phyloP scores from a whole-genome alignment of 2,888 invertebrate genomes.

The Ectemnius continuus region DNA sequence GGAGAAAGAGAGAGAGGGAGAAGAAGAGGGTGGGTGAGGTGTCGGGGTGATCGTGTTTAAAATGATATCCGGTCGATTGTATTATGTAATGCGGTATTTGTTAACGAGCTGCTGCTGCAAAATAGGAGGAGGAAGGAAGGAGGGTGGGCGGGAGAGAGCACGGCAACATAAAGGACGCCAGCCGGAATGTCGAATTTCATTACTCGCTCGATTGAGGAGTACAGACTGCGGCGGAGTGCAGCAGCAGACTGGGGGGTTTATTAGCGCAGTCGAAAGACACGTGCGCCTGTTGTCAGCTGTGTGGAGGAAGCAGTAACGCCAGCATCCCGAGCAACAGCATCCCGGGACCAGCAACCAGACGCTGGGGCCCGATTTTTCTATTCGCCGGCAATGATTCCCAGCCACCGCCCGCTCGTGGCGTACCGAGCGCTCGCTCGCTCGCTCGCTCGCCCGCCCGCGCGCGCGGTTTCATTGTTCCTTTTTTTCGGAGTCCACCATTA shows the following conservation, averaged over 20 bases:
- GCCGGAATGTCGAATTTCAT: conserved; percentile 14
- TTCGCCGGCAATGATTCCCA: conserved; percentile 43
- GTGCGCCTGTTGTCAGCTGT: background rate
- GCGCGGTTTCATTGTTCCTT: conserved; percentile 36
- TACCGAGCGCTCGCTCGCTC: background rate
- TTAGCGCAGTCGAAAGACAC: conserved; percentile 12
- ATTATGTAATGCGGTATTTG: conserved; percentile 20
- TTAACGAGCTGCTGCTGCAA: conserved; percentile 37
- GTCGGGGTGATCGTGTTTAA: conserved; percentile 1
- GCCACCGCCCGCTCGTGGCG: background rate
- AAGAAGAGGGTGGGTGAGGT: too few species aligned
- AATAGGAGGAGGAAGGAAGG: too few species aligned
- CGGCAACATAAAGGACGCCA: conserved; percentile 25
- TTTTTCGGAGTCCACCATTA: conserved; percentile 44
- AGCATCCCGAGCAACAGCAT: too few species aligned
- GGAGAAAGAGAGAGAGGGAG: too few species aligned
- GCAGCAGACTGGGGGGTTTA: conserved; percentile 2
- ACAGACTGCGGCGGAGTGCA: too few species aligned
- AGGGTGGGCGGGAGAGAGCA: conserved; percentile 7
- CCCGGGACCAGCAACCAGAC: background rate
- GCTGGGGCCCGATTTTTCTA: conserved; percentile 40
- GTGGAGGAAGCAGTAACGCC: background rate
- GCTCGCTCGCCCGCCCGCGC: too few species aligned
- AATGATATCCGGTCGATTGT: conserved; percentile 7
- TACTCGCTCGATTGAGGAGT: conserved; percentile 28